Evolutionary conservation across 2,888 invertebrate species (phyloP).

Genomic region (Polymixis lichenea): DNA sequence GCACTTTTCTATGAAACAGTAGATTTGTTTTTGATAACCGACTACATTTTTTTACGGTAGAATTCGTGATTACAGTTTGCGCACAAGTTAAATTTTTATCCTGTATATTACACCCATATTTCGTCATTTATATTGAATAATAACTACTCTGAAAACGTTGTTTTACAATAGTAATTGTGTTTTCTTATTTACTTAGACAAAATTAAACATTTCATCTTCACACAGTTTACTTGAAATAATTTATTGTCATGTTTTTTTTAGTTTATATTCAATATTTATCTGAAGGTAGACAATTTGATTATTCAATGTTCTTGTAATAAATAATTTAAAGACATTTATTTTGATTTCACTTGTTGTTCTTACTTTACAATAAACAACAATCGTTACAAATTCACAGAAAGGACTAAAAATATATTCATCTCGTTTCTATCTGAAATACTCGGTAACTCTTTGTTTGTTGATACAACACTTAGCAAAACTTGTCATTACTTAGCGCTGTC

Average conservation of each 20-base stretch:
- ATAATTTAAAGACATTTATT: not conserved
- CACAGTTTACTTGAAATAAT: not conserved
- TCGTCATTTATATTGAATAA: too few relatives aligned
- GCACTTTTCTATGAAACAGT: too few relatives aligned
- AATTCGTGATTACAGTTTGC: too few relatives aligned
- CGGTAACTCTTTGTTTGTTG: not conserved
- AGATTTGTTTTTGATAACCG: too few relatives aligned
- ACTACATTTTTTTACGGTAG: too few relatives aligned
- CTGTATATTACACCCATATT: too few relatives aligned
- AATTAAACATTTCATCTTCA: too few relatives aligned
- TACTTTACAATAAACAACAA: not conserved
- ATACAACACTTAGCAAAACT: constrained; percentile 10
- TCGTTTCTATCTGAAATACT: not conserved
- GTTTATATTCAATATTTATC: not conserved
- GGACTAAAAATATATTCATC: not conserved
- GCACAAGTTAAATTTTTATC: too few relatives aligned
- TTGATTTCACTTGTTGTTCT: not conserved
- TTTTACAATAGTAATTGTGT: too few relatives aligned
- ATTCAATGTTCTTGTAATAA: not conserved
- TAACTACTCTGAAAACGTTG: too few relatives aligned
- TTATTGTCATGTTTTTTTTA: not conserved
- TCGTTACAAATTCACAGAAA: not conserved
- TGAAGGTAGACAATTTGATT: not conserved
- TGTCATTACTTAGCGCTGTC: constrained; percentile 14
- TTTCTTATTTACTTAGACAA: not conserved